Conservation (phyloP, 2,797 vertebrate species). For the Fringilla coelebs region DNA sequence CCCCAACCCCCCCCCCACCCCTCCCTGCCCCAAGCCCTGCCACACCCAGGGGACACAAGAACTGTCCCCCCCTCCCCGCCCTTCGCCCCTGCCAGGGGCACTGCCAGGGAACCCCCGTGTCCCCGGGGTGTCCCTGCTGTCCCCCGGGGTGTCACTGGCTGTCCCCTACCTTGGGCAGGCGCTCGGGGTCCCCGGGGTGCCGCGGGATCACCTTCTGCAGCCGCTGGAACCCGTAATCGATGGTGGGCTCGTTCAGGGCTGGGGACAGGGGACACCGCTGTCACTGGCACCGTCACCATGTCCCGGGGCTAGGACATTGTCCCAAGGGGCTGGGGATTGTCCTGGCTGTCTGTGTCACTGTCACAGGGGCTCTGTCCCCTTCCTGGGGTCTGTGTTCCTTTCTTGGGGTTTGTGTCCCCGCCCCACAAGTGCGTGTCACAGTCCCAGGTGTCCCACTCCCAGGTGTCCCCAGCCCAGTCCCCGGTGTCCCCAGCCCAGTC, state of each 20-base stretch:
- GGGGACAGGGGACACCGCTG: background rate
- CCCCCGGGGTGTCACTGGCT: background rate
- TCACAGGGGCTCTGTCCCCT: background rate
- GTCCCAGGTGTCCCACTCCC: background rate
- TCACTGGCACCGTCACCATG: background rate
- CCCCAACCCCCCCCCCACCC: fast-evolving
- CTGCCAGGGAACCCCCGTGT: background rate
- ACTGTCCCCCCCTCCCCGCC: background rate
- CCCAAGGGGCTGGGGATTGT: background rate
- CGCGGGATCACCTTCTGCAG: constrained; percentile 94
- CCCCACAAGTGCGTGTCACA: background rate
- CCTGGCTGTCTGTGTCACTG: background rate
- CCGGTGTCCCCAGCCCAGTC: background rate
- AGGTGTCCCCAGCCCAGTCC: no score
- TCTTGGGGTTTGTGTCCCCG: background rate
- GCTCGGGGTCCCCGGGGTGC: constrained; percentile 92
- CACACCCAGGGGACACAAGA: background rate
- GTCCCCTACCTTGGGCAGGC: constrained; percentile 88
- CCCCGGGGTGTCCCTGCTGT: background rate
- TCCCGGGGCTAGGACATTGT: background rate
- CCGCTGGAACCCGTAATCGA: constrained; percentile 96
- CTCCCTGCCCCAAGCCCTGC: background rate
- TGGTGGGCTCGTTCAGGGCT: constrained; percentile 94
- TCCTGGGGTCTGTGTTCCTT: no score
- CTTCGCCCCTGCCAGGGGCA: background rate